Base-by-base conservation (phyloP, 2,888 invertebrate species). In the Anticlea derivata region DNA sequence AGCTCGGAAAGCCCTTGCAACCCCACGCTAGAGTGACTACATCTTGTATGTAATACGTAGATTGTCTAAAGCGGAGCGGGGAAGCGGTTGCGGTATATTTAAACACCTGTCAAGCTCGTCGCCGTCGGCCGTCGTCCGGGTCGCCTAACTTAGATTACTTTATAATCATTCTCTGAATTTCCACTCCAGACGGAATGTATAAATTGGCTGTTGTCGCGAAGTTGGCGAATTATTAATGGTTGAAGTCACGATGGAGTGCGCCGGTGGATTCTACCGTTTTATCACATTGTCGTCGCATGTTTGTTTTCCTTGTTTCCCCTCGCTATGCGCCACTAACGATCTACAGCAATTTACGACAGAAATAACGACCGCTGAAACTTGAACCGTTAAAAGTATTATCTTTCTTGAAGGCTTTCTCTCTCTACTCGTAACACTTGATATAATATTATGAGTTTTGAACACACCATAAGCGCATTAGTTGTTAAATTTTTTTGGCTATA, bases 91-190 rank as follows among this genome's bases (percentile, higher is more conserved):
- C 69, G 72, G 75, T 83, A 79, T 82, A 83, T 83, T 83, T 83
- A 80, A 86, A 82, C 84, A 86, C 81, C 83, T 87, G 83, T 82
- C 86, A 84, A 75, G 77, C 74, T 76, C 73, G 77, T 70, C 75
- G 73, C 24, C 27, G 17, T 17, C n/a, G n/a, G n/a, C 74, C 73
- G 73, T 73, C 73, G 75, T 69, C 67, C 73, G 78, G 76, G 68
- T 78, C 78, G 78, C 58, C 80, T 80, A 88, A 89, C 85, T 88
- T 86, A 84, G 83, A 89, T 89, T 87, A 84, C 88, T 86, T 86
- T 83, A 83, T 86, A 88, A 86, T 86, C 82, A 86, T 82, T 75
- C 74, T 60, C 68, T 71, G 73, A 77, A 80, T 81, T 80, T 78
- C 79, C 75, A 77, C 75, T 79, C 76, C 72, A 79, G 76, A 78